Conservation (phyloP, 2,888 invertebrate genomes). For the Macrosoma leucophasiata region DNA sequence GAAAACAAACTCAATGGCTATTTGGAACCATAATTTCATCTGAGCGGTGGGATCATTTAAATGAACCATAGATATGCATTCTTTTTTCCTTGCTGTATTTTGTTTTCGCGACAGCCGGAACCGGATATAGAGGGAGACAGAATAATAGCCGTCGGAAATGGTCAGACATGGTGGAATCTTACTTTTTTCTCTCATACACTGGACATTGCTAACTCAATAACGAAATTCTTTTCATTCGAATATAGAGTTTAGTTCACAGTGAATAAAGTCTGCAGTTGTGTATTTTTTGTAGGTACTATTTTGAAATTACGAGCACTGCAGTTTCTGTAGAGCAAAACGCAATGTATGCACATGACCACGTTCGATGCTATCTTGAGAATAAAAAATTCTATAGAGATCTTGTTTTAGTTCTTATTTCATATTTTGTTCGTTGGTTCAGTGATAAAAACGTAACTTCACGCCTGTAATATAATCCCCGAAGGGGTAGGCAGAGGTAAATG, state of each 20-base stretch:
- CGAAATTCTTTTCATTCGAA: slow-evolving; percentile 25
- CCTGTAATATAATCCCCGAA: too few species aligned
- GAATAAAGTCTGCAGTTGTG: slow-evolving; percentile 17
- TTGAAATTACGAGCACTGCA: slow-evolving; percentile 33
- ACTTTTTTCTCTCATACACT: slow-evolving; percentile 61
- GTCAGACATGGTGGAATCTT: slow-evolving; percentile 72
- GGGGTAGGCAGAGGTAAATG: too few species aligned
- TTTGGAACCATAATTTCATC: slow-evolving; percentile 27
- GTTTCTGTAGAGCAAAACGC: slow-evolving; percentile 39
- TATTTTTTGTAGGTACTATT: slow-evolving; percentile 23
- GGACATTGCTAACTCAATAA: slow-evolving; percentile 64
- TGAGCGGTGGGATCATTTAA: slow-evolving; percentile 30
- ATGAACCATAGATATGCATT: slow-evolving; percentile 31
- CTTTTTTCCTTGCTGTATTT: slow-evolving; percentile 57
- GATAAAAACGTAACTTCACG: too few species aligned
- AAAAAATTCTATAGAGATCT: slow-evolving; percentile 25
- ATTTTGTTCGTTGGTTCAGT: too few species aligned
- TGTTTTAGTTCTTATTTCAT: too few species aligned
- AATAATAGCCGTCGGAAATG: slow-evolving; percentile 76
- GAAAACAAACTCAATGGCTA: slow-evolving; percentile 26
- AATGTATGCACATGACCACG: slow-evolving; percentile 35
- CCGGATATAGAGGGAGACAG: slow-evolving; percentile 75
- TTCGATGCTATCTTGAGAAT: slow-evolving; percentile 26
- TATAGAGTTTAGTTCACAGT: slow-evolving; percentile 25
- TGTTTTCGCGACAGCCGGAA: slow-evolving; percentile 73